phyloP scores from a whole-genome alignment of 1,140 invertebrate species.

The Samia ricini region DNA sequence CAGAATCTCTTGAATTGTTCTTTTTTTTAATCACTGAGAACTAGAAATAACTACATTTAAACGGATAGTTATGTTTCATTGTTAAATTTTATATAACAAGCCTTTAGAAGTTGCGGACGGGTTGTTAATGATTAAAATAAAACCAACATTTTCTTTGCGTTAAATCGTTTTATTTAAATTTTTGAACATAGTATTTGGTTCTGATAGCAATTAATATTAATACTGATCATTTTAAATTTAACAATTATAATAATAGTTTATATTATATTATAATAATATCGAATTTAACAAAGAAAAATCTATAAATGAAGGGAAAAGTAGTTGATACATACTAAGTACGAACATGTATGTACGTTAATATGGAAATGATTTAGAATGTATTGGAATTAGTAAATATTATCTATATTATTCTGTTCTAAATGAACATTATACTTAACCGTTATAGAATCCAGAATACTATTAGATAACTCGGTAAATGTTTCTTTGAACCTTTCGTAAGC shows the following conservation, averaged over 20 bases:
- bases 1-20: too few species aligned
- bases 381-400: background rate
- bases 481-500: background rate
- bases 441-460: background rate
- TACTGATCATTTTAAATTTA: constrained; percentile 28
- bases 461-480: background rate
- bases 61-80: too few species aligned
- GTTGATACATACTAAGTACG: background rate
- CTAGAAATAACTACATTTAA: too few species aligned
- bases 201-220: constrained; percentile 31
- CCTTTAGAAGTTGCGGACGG: too few species aligned
- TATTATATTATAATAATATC: constrained; percentile 1
- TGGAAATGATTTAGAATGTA: background rate
- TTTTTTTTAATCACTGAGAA: too few species aligned
- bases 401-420: background rate
- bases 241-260: background rate
- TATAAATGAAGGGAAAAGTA: background rate
- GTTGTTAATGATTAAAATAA: constrained; percentile 21
- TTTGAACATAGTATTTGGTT: constrained; percentile 42
- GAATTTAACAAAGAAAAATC: background rate
- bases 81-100: too few species aligned
- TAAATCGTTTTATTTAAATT: constrained; percentile 31
- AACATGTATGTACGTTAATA: background rate
- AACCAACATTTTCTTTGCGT: constrained; percentile 24
- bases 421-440: background rate